Evolutionary conservation across 1,140 invertebrate species (phyloP).

Genomic region (Heliconius eleuchia): DNA sequence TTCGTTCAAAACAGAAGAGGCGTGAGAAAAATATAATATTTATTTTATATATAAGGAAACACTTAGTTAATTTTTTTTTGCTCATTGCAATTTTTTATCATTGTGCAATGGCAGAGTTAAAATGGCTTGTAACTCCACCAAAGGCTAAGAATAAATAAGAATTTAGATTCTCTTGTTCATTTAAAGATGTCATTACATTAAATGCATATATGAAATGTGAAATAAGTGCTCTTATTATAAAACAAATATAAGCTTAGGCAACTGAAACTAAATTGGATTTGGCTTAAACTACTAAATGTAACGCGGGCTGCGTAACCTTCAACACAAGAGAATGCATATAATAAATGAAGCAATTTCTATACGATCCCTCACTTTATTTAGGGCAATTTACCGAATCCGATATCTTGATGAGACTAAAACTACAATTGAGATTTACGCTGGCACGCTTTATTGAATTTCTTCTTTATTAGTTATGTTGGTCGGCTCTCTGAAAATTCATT

Average conservation of each 20-base stretch:
- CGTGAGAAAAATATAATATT: too few species aligned
- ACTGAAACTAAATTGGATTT: slow-evolving; percentile 35
- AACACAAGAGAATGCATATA: slow-evolving; percentile 15
- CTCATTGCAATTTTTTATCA: too few species aligned
- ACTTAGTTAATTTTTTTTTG: too few species aligned
- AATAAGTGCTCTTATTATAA: neutral
- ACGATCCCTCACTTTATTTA: slow-evolving; percentile 47
- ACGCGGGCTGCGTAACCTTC: slow-evolving; percentile 17
- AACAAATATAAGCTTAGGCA: neutral
- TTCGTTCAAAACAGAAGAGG: too few species aligned
- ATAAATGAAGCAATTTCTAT: slow-evolving; percentile 30
- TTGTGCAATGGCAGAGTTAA: too few species aligned
- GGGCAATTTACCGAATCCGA: slow-evolving; percentile 46
- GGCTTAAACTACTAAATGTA: slow-evolving; percentile 33
- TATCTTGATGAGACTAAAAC: slow-evolving; percentile 51
- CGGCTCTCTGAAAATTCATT: neutral
- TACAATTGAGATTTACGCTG: slow-evolving; percentile 62
- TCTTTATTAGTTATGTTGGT: slow-evolving; percentile 22
- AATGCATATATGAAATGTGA: neutral
- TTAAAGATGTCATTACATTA: neutral
- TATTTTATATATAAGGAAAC: too few species aligned
- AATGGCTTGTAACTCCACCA: too few species aligned
- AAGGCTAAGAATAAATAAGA: neutral
- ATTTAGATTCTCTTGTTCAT: neutral
- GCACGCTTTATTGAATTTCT: slow-evolving; percentile 61